A percentile compares a stretch with the other conserved stretches of the same genome.
Conservation (phyloP, 2,797 vertebrate species). For the Chiropotes sagulatus region DNA sequence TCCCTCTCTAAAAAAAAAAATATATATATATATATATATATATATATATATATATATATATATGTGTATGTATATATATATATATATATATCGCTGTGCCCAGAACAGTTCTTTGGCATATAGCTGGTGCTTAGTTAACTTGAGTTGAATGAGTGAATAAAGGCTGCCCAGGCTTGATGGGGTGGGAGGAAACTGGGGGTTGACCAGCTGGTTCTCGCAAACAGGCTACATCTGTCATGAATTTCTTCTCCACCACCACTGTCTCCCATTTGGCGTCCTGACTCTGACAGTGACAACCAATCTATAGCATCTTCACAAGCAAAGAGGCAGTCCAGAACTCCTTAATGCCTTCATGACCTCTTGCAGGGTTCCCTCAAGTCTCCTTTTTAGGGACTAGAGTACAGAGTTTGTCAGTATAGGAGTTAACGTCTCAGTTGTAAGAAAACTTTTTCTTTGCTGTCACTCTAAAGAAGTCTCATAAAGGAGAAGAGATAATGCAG, state of each 20-base stretch:
- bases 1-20: neutral
- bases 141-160: neutral
- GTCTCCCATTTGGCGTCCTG: neutral
- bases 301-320: neutral
- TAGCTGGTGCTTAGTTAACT: neutral
- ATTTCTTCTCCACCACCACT: neutral
- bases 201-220: neutral
- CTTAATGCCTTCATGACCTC: neutral
- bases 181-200: neutral
- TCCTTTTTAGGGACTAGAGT: neutral
- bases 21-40: too few relatives aligned
- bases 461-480: neutral
- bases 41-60: too few relatives aligned
- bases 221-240: neutral
- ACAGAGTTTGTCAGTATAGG: neutral
- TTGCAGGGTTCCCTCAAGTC: neutral
- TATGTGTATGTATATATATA: too few relatives aligned
- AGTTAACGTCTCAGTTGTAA: neutral
- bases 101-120: neutral
- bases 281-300: neutral
- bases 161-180: neutral
- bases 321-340: neutral
- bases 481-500: neutral
- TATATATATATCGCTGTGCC: neutral
- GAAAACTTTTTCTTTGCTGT: neutral